Percentiles rank a stretch among this genome's conserved stretches.
Evolutionary conservation across 2,888 invertebrate species (phyloP).

Genomic region (Branchellion lobata): DNA sequence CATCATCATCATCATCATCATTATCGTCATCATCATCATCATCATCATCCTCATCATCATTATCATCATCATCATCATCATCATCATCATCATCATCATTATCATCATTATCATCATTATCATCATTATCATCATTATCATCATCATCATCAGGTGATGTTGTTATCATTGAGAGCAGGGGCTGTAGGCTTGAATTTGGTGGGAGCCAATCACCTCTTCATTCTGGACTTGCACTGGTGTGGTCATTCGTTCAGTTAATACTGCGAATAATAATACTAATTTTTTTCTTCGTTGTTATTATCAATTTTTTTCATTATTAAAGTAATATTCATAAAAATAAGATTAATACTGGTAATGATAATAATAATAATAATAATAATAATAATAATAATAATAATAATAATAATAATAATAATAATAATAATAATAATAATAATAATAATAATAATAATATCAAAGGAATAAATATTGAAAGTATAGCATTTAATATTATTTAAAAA

Average conservation of each 20-base stretch:
- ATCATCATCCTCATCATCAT: not conserved
- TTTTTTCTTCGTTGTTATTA: not conserved
- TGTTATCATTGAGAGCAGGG: conserved; percentile 86
- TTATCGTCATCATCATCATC: not conserved
- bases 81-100: conserved; percentile 25
- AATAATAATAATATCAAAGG: no score
- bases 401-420: conserved; percentile 13
- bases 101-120: not conserved
- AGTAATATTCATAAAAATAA: no score
- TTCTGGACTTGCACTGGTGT: conserved; percentile 86
- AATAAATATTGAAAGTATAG: no score
- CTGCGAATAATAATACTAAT: not conserved
- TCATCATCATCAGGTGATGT: conserved; percentile 64
- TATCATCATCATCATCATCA: conserved; percentile 5
- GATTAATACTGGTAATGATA: no score
- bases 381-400: conserved; percentile 8
- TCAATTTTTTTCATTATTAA: no score
- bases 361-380: no score
- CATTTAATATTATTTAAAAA: no score
- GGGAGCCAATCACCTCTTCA: conserved; percentile 85
- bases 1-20: not conserved
- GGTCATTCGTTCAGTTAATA: conserved; percentile 49
- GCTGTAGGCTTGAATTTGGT: conserved; percentile 90
- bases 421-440: not conserved
- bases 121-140: not conserved